Base-by-base conservation (phyloP, 2,888 invertebrate species). In the Ectropis crepuscularia region DNA sequence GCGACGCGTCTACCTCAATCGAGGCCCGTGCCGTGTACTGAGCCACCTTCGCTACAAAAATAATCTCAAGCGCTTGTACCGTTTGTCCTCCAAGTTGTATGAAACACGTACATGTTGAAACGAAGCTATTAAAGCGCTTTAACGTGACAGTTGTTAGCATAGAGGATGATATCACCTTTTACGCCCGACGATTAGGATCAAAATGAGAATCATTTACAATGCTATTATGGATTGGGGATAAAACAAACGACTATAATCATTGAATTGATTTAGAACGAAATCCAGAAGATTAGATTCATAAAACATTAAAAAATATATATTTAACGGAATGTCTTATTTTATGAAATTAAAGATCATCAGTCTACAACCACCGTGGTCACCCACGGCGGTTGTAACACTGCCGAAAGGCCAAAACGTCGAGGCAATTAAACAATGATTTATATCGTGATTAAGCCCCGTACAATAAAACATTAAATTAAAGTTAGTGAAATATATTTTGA, bases 21-120 rank as follows among this genome's bases (percentile, higher is more conserved):
- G 78, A 78, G 76, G 77, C 75, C 74, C 83, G 85, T 83, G 79
- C 85, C 83, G 82, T 85, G 80, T 81, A 87, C 88, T 86, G 84
- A 72, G 60, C 68, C 59, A 78, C 78, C 77, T 81, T 76, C 65
- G 72, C 69, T 67, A 75, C 74, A 69, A 75, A 77, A 81, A 76
- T 78, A 79, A 71, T 67, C 73, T 70, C 59, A 72, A 79, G 78
- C 79, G 83, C 81, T 83, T 80, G 58, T 79, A 78, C 78, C 82
- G 72, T 69, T 55, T 61, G 61, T 53, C 65, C 46, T 58, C 50
- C 48, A 60, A 63, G 57, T 57, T 63, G 67, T 58, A 67, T 67
- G 63, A 57, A 67, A 47, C n/a, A n/a, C 57, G 59, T 58, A 66
- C 61, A 66, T 60, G 55, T 55, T 54, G 42, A 63, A 64, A 55